A percentile compares a stretch with the other conserved stretches of the same genome.
phyloP scores from a whole-genome alignment of 2,797 vertebrate species.

The Rhyacichthys aspro region DNA sequence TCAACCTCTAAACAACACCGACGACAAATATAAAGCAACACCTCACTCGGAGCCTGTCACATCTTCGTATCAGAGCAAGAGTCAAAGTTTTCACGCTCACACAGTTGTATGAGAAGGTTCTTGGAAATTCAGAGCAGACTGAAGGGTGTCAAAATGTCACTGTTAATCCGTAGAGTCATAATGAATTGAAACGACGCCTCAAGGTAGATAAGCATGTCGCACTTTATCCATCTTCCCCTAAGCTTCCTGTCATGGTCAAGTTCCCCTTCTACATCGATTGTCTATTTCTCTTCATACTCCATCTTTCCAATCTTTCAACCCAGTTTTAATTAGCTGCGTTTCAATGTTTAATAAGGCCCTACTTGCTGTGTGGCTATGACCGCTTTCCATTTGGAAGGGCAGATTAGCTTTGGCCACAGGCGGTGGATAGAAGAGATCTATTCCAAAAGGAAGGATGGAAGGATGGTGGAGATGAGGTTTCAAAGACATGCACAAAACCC shows the following conservation, averaged over 20 bases:
- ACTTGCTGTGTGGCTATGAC: slow-evolving; percentile 31
- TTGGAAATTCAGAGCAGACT: slow-evolving; percentile 13
- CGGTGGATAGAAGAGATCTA: slow-evolving; percentile 29
- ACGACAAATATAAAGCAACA: slow-evolving; percentile 14
- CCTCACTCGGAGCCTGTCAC: background rate
- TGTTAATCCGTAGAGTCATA: slow-evolving; percentile 18
- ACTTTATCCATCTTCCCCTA: background rate
- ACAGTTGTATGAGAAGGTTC: slow-evolving; percentile 9
- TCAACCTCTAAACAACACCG: slow-evolving; percentile 40
- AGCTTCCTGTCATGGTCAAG: slow-evolving; percentile 14
- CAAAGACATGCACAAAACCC: slow-evolving; percentile 29
- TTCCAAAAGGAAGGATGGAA: slow-evolving; percentile 29
- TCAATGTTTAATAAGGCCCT: slow-evolving; percentile 66
- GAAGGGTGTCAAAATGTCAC: slow-evolving; percentile 31
- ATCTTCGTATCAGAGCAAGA: slow-evolving; percentile 12
- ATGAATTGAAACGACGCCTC: slow-evolving; percentile 35
- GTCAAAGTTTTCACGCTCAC: slow-evolving; percentile 4
- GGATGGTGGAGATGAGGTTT: slow-evolving; percentile 40
- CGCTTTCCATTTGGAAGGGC: slow-evolving; percentile 47
- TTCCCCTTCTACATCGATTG: slow-evolving; percentile 2
- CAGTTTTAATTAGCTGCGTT: slow-evolving; percentile 63
- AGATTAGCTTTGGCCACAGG: slow-evolving; percentile 56
- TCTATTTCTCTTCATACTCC: slow-evolving; percentile 16
- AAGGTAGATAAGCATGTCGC: slow-evolving; percentile 17
- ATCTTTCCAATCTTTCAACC: slow-evolving; percentile 37